Evolutionary conservation across 2,888 invertebrate species (phyloP), one percentile per base, ranked within the genome.

Genomic region (Acronicta aceris): DNA sequence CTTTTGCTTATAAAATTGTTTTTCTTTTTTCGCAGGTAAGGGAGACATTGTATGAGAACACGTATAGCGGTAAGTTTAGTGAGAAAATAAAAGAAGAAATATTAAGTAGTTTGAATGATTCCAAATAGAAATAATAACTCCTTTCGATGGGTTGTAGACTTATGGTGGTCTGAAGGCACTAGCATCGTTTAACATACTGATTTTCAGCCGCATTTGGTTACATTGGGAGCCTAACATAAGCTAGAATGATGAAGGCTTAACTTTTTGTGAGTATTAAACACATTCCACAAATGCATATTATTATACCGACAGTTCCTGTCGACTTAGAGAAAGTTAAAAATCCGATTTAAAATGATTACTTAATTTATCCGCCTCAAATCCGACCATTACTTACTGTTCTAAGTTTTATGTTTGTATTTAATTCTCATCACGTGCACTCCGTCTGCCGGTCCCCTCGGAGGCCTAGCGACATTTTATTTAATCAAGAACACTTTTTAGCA

Each of bases 401-500:
- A 69, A 71, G 77, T 84, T 85, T 83, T 84, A 76, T 75, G 75
- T 82, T 66, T 49, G 63, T 84, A 77, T 76, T 80, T 78, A 81
- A 93, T 91, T 89, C 92, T 69, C 74, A 83, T 89, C 93, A 92
- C 92, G 92, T 85, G 76, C 81, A 68, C 83, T 53, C 59, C 62
- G 73, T 51, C 74, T 83, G 81, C 80, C 83, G 72, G 73, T 67
- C 79, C 82, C 86, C 78, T 71, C 74, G 75, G 77, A 71, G 79
- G 80, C 80, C 79, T 80, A 78, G 87, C 88, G 90, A 89, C 93
- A 87, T 89, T 93, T 91, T 93, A 93, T 94, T 93, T 93, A 93
- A 94, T 93, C 93, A 93, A 89, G 89, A 85, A 84, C 87, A 90
- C 89, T 91, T 92, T 93, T 94, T 93, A 92, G 89, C 86, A 93